These are phyloP conservation scores for Octodon degus DNA, from an alignment of 2,113 vertebrate genomes.

Conservation along the genomic window DNA sequence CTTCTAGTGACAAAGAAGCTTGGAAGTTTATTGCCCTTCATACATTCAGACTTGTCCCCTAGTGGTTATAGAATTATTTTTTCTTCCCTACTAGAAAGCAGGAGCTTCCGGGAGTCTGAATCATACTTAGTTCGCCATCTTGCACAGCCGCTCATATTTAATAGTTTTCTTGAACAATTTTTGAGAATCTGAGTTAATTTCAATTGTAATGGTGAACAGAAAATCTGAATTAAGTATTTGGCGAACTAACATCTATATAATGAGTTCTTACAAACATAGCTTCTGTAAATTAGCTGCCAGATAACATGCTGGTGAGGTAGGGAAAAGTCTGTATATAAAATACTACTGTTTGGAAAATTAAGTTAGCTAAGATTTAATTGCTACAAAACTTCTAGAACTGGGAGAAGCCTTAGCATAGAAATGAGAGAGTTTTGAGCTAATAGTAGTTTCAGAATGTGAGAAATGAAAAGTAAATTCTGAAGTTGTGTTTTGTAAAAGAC, in stretches of 20 bases:
- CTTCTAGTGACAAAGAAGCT: neutral
- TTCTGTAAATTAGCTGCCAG: constrained; percentile 31
- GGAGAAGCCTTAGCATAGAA: neutral
- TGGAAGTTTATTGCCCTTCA: neutral
- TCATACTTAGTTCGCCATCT: neutral
- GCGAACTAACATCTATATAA: neutral
- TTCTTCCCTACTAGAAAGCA: neutral
- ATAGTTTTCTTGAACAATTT: constrained; percentile 16
- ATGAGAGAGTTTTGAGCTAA: constrained; percentile 40
- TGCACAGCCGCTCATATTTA: neutral
- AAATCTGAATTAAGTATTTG: neutral
- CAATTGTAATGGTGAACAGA: neutral
- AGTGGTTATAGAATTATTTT: neutral
- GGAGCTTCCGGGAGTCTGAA: neutral
- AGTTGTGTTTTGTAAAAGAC: neutral
- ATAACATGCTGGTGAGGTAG: neutral
- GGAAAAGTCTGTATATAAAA: constrained; percentile 17
- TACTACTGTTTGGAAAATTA: constrained; percentile 49
- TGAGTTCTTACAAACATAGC: neutral
- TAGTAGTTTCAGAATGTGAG: constrained; percentile 12
- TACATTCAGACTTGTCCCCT: neutral
- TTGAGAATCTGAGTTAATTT: neutral
- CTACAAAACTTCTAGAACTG: neutral
- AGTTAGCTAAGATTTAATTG: constrained; percentile 55
- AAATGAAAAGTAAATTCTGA: constrained; percentile 47